Conservation (phyloP, 2,797 vertebrate genomes). For the Carduelis carduelis region DNA sequence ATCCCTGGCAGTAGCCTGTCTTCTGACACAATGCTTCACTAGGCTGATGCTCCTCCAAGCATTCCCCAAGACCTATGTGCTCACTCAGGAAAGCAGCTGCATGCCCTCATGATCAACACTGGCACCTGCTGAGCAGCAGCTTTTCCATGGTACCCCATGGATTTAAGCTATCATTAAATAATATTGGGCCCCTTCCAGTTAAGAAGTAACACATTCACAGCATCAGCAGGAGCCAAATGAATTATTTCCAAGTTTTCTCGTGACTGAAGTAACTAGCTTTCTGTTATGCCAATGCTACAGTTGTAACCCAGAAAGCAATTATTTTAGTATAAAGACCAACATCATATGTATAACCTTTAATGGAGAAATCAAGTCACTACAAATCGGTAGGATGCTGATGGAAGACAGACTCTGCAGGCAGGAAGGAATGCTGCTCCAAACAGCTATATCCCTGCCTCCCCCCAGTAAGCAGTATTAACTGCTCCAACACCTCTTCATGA, state of each 20-base stretch:
- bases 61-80: neutral
- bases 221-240: neutral
- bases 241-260: neutral
- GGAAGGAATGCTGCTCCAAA: neutral
- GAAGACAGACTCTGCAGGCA: neutral
- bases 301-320: neutral
- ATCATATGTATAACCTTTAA: neutral
- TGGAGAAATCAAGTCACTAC: neutral
- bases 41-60: neutral
- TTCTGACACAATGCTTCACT: neutral
- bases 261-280: neutral
- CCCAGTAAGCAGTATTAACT: neutral
- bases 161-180: neutral
- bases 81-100: neutral
- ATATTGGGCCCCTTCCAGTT: neutral
- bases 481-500: neutral
- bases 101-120: fast-evolving
- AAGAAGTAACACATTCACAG: neutral
- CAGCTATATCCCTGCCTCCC: neutral
- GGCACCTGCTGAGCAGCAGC: neutral
- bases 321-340: neutral
- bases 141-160: neutral
- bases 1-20: fast-evolving
- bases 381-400: neutral
- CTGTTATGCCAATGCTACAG: neutral